Conservation (phyloP, 1,140 invertebrate species). For the Myzus persicae region DNA sequence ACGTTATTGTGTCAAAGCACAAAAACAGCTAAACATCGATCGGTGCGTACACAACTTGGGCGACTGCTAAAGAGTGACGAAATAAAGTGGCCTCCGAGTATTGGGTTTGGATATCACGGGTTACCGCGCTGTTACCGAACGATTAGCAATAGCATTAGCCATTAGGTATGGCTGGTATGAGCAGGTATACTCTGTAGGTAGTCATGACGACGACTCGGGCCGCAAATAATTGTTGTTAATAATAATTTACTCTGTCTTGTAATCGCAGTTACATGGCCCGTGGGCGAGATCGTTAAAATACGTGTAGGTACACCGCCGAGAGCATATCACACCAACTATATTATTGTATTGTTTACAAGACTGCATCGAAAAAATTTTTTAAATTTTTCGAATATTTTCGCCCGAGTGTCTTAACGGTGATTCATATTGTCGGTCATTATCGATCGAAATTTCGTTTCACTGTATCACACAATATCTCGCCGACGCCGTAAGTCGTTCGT, state of each 20-base stretch:
- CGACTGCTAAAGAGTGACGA: neutral
- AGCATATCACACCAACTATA: neutral
- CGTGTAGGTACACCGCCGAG: neutral
- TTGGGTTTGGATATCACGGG: too few relatives aligned
- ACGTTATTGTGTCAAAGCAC: neutral
- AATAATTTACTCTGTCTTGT: neutral
- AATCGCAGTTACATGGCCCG: neutral
- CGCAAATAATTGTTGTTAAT: neutral
- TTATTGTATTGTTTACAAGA: slow-evolving; percentile 9
- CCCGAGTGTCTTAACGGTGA: neutral
- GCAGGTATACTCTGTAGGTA: neutral
- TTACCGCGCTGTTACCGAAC: neutral
- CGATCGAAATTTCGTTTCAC: neutral
- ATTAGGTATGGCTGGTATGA: neutral
- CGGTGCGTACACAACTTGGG: neutral
- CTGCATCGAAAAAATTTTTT: neutral
- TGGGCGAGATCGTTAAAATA: neutral
- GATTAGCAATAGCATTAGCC: too few relatives aligned
- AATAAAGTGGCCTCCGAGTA: neutral
- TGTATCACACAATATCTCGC: neutral
- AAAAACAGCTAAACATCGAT: neutral
- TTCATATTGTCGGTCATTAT: neutral
- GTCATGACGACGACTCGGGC: neutral
- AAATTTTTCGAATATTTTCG: slow-evolving; percentile 18
- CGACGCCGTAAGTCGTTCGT: too few relatives aligned